Conservation (phyloP, 2,797 vertebrate genomes). For the Schizothorax lantsangensis region DNA sequence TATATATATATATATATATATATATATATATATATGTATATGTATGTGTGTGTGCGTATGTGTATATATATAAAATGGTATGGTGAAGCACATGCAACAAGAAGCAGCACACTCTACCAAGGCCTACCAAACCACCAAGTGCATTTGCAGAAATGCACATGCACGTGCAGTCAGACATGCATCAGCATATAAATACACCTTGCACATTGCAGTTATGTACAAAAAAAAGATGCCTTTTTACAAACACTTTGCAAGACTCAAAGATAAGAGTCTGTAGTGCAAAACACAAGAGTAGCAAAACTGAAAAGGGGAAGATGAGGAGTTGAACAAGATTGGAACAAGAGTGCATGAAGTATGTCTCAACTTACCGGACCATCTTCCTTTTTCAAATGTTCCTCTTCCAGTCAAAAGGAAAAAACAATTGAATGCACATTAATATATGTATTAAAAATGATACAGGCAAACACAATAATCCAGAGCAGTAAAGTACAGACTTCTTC, state of each 20-base stretch:
- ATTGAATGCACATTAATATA: conserved; percentile 23
- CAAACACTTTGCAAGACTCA: conserved; percentile 68
- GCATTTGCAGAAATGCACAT: conserved; percentile 35
- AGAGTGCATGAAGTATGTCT: conserved; percentile 70
- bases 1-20: too few relatives aligned
- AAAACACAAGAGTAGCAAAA: conserved; percentile 54
- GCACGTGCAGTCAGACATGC: conserved; percentile 1
- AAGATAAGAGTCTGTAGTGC: conserved; percentile 17
- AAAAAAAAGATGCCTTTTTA: neutral
- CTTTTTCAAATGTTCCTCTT: conserved; percentile 64
- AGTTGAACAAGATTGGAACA: conserved; percentile 55
- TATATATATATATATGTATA: too few relatives aligned
- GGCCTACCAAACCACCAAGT: conserved; percentile 39
- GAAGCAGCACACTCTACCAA: conserved; percentile 11
- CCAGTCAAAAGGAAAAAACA: conserved; percentile 62
- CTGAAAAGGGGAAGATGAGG: conserved; percentile 53
- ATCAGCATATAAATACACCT: conserved; percentile 33
- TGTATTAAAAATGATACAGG: neutral
- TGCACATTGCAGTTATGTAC: neutral
- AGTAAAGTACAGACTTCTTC: conserved; percentile 25
- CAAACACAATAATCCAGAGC: conserved; percentile 1
- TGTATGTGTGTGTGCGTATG: too few relatives aligned
- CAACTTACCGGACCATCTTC: conserved; percentile 84
- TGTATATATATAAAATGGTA: neutral
- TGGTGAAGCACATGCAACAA: conserved; percentile 8